Evolutionary conservation across 2,888 invertebrate species (phyloP).

Genomic region (Dastarcus helophoroides): DNA sequence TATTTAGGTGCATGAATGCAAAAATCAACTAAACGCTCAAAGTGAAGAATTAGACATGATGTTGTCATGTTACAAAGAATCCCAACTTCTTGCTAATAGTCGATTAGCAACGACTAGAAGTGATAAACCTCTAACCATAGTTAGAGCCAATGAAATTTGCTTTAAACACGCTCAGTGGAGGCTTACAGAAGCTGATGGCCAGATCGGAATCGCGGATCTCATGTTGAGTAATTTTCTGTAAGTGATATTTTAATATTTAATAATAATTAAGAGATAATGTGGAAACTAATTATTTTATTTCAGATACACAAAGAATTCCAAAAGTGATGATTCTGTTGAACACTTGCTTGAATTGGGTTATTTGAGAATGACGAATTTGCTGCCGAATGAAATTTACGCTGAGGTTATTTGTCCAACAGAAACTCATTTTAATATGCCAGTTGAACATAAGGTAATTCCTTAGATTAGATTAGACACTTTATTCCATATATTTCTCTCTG

Average conservation of each 20-base stretch:
- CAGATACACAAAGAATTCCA: constrained; percentile 89
- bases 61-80: constrained; percentile 85
- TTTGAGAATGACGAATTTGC: constrained; percentile 85
- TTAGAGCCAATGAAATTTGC: constrained; percentile 86
- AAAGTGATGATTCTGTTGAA: constrained; percentile 94
- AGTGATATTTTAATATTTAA: too few species aligned
- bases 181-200: constrained; percentile 94
- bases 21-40: constrained; percentile 72
- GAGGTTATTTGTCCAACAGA: constrained; percentile 75
- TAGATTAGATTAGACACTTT: too few species aligned
- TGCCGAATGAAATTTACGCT: constrained; percentile 89
- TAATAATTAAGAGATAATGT: too few species aligned
- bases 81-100: constrained; percentile 48
- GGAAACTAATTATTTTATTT: constrained; percentile 15
- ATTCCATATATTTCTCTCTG: too few species aligned
- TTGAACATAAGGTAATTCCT: constrained; percentile 60
- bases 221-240: constrained; percentile 90
- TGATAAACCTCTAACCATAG: constrained; percentile 63
- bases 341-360: constrained; percentile 94
- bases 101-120: constrained; percentile 52
- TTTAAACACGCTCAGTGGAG: constrained; percentile 98
- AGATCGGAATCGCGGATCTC: constrained; percentile 93
- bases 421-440: constrained; percentile 75
- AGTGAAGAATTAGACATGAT: constrained; percentile 94
- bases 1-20: constrained; percentile 71